phyloP scores from a whole-genome alignment of 2,888 invertebrate species.

The Troides helena region DNA sequence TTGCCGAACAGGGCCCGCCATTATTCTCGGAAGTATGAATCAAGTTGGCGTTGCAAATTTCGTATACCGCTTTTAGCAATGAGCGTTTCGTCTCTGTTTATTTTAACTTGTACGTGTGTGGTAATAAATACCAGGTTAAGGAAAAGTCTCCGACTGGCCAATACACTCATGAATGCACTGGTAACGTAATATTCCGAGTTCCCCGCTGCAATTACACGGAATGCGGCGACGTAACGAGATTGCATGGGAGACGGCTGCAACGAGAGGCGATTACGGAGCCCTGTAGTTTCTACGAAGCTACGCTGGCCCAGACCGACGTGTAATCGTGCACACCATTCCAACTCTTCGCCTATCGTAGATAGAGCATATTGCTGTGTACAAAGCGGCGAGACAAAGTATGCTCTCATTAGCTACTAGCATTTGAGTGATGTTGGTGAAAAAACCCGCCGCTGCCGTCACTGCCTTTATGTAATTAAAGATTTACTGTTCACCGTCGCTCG shows the following conservation, averaged over 20 bases:
- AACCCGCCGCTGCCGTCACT: constrained; percentile 34
- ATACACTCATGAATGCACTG: constrained; percentile 1
- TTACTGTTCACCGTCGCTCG: constrained; percentile 31
- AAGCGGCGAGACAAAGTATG: constrained; percentile 13
- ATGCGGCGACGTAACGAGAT: constrained; percentile 42
- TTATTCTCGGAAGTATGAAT: constrained; percentile 24
- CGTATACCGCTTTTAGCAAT: not conserved
- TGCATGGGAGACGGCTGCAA: constrained; percentile 40
- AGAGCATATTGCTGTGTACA: constrained; percentile 15
- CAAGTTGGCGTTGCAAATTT: not conserved
- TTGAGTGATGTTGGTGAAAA: constrained; percentile 34
- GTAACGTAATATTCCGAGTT: constrained; percentile 22
- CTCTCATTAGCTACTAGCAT: constrained; percentile 35
- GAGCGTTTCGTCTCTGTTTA: not conserved
- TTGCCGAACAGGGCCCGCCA: constrained; percentile 5
- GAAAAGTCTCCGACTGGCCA: constrained; percentile 13
- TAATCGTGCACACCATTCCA: constrained; percentile 10
- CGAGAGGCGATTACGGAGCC: constrained; percentile 42
- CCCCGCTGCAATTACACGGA: constrained; percentile 35
- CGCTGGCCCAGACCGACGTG: constrained; percentile 30
- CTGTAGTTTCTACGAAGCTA: constrained; percentile 40
- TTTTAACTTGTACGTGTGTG: not conserved
- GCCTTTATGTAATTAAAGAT: constrained; percentile 40
- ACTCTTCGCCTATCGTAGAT: not conserved
- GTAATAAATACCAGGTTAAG: not conserved